A percentile compares a stretch with the other conserved stretches of the same genome.
Evolutionary conservation across 2,797 vertebrate species (phyloP).

Genomic region (Silurus aristotelis): DNA sequence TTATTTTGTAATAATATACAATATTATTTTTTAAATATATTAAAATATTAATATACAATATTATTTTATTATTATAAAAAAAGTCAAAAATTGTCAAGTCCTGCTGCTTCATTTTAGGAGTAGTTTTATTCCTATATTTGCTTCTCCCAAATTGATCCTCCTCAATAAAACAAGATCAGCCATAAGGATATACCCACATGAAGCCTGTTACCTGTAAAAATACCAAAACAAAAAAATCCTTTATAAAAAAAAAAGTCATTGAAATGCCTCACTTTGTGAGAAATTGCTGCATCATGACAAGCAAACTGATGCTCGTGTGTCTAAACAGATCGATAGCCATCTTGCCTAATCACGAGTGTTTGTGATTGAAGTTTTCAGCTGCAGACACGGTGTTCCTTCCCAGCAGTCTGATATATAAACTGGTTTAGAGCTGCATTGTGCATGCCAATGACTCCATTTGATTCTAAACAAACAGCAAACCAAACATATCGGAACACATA

Average conservation of each 20-base stretch:
- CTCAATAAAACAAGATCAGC: constrained; percentile 26
- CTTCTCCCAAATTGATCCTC: constrained; percentile 3
- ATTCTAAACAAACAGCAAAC: constrained; percentile 47
- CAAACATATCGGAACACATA: constrained; percentile 35
- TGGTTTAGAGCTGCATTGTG: constrained; percentile 35
- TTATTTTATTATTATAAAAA: too few relatives aligned
- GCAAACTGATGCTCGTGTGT: constrained; percentile 37
- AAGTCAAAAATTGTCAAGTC: background rate
- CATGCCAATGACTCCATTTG: constrained; percentile 51
- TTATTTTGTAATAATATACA: background rate
- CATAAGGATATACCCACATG: constrained; percentile 20
- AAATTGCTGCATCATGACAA: constrained; percentile 47
- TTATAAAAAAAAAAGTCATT: constrained; percentile 23
- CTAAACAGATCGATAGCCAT: constrained; percentile 58
- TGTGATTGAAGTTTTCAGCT: constrained; percentile 52
- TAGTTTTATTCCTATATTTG: background rate
- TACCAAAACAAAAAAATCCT: constrained; percentile 26
- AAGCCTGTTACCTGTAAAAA: constrained; percentile 17
- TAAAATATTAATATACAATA: too few relatives aligned
- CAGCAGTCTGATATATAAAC: constrained; percentile 50
- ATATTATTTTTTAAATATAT: too few relatives aligned
- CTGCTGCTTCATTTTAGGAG: background rate
- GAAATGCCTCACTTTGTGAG: constrained; percentile 38
- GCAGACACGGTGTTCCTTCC: constrained; percentile 40
- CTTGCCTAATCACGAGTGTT: constrained; percentile 54